phyloP scores from a whole-genome alignment of 2,888 invertebrate species.

The Drosophila buzzatii region DNA sequence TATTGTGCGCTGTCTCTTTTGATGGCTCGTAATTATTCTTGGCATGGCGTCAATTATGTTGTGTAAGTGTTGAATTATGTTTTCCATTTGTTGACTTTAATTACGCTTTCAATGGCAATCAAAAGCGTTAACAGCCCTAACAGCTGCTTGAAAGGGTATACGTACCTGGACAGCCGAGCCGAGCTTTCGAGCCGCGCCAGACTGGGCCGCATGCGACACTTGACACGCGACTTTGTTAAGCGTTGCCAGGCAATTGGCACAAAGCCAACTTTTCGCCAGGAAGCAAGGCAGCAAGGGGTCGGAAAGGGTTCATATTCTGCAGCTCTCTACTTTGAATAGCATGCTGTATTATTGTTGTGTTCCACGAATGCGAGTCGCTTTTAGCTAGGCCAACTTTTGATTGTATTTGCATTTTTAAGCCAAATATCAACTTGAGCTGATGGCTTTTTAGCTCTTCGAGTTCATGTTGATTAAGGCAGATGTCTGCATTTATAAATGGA shows the following conservation, averaged over 20 bases:
- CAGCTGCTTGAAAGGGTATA: constrained; percentile 27
- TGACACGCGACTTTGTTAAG: constrained; percentile 70
- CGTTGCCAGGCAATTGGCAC: constrained; percentile 27
- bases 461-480: not conserved
- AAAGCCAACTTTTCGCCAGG: constrained; percentile 17
- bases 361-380: constrained; percentile 16
- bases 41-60: constrained; percentile 26
- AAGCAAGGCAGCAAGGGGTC: not conserved
- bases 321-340: constrained; percentile 1
- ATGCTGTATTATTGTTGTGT: not conserved
- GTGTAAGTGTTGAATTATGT: constrained; percentile 27
- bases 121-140: constrained; percentile 42
- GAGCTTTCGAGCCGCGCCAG: not conserved
- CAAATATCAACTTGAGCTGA: constrained; percentile 13
- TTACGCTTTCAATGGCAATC: constrained; percentile 58
- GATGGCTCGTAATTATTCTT: constrained; percentile 13
- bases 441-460: not conserved
- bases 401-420: not conserved
- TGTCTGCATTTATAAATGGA: not conserved
- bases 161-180: constrained; percentile 15
- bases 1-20: constrained; percentile 17
- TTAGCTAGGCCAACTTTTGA: constrained; percentile 8
- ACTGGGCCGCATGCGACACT: constrained; percentile 50
- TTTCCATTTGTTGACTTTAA: constrained; percentile 46
- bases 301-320: constrained; percentile 13